Evolutionary conservation across 2,113 vertebrate species (phyloP).

Genomic region (Upupa epops): DNA sequence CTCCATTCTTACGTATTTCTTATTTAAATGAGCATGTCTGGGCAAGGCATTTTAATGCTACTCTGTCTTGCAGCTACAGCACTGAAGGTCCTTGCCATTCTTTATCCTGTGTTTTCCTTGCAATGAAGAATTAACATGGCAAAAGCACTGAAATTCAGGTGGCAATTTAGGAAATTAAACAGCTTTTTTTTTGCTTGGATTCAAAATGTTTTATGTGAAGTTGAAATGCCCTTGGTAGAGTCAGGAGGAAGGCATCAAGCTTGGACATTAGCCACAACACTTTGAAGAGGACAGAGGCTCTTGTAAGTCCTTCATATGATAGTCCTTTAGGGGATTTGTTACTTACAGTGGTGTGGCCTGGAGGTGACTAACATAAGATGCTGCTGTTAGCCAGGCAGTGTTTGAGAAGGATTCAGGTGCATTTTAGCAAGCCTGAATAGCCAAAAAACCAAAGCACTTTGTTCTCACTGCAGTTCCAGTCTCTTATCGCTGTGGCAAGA

Average conservation of each 20-base stretch:
- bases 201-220: background rate
- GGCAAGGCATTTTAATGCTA: background rate
- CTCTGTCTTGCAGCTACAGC: background rate
- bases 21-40: background rate
- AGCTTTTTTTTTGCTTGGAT: background rate
- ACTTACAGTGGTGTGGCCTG: background rate
- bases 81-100: background rate
- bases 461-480: background rate
- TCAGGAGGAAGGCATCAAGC: background rate
- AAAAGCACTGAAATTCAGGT: background rate
- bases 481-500: background rate
- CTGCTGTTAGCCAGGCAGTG: background rate
- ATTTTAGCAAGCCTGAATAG: background rate
- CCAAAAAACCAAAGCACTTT: background rate
- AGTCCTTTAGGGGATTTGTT: background rate
- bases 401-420: background rate
- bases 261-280: background rate
- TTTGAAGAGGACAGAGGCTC: background rate
- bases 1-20: background rate
- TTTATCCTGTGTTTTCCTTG: background rate
- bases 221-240: background rate
- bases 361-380: background rate
- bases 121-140: background rate
- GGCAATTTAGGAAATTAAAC: background rate
- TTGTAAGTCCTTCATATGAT: background rate